A percentile compares a stretch with the other conserved stretches of the same genome.
phyloP scores from a whole-genome alignment of 2,113 vertebrate species.

The Hippolais icterina region DNA sequence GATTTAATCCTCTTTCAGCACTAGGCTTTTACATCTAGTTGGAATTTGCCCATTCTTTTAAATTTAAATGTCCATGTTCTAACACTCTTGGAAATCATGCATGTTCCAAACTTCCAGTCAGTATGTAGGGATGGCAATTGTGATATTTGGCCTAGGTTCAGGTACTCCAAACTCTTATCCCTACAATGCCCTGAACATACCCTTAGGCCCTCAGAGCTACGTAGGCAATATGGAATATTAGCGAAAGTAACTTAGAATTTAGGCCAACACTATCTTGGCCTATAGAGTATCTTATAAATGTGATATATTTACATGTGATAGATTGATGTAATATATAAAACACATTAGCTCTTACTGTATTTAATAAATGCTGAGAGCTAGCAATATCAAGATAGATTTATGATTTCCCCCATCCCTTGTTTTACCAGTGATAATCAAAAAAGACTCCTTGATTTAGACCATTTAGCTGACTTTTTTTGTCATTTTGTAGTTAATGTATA shows the following conservation, averaged over 20 bases:
- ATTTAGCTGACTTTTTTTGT: background rate
- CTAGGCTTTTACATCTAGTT: background rate
- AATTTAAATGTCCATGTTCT: background rate
- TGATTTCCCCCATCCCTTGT: background rate
- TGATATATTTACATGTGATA: slow-evolving; percentile 18
- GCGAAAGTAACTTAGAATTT: background rate
- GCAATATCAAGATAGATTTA: slow-evolving; percentile 28
- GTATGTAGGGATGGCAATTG: background rate
- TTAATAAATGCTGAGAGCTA: slow-evolving; percentile 26
- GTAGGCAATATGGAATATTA: background rate
- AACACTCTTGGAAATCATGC: background rate
- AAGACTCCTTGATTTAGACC: background rate
- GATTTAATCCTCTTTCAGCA: background rate
- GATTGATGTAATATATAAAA: slow-evolving; percentile 22
- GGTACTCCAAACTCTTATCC: background rate
- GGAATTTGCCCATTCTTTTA: background rate
- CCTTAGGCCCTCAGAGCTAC: background rate
- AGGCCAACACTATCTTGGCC: background rate
- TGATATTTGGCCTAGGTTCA: background rate
- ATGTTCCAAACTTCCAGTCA: background rate
- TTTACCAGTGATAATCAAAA: slow-evolving; percentile 13
- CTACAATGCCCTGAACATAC: background rate
- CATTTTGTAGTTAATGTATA: background rate
- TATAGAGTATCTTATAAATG: background rate
- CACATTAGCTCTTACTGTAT: background rate